Evolutionary conservation across 2,113 vertebrate species (phyloP), one percentile per base, ranked within the genome.

Genomic region (Seriola dumerili): DNA sequence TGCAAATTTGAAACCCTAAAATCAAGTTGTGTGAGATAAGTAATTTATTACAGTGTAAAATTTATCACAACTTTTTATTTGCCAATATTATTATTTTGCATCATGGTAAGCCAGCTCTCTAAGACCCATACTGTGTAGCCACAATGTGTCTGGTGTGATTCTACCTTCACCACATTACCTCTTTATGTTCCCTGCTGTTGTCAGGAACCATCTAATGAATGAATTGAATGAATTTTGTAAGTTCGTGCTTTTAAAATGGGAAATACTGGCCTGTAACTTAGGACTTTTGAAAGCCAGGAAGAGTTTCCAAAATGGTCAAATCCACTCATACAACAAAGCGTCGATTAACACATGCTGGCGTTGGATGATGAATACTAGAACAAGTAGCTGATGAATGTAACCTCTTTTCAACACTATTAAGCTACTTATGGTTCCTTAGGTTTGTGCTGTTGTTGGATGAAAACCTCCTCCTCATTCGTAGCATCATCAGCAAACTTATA

Each of bases 401-500:
- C 34, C 16, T 59, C 2, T 52, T 69, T 83, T 34, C 13, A 61
- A 46, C 25, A 32, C 29, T 29, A 29, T 29, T 29, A 29, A 29
- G 29, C 29, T 29, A 29, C 29, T 29, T 29, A 29, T 29, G 29
- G 29, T 29, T 29, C 29, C 29, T 29, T 29, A 29, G 29, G 29
- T 29, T 29, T 29, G 29, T 12, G 4, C 8, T 48, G 64, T 16
- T 63, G 34, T 46, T 32, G 8, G 57, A 16, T 54, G 36, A 66
- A 79, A 70, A 40, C 25, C 3, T 50, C 54, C 40, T 46, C 21
- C n/a, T 78, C 61, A 61, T 81, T 69, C 74, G 29, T 14, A 69
- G 67, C 19, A 80, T 74, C 62, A 64, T 5, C 40, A 80, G 59
- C 59, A 72, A 54, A 78, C 72, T 71, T 36, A 19, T 42, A 48